Evolutionary conservation across 2,113 vertebrate species (phyloP).

Genomic region (Rhinichthys klamathensis): DNA sequence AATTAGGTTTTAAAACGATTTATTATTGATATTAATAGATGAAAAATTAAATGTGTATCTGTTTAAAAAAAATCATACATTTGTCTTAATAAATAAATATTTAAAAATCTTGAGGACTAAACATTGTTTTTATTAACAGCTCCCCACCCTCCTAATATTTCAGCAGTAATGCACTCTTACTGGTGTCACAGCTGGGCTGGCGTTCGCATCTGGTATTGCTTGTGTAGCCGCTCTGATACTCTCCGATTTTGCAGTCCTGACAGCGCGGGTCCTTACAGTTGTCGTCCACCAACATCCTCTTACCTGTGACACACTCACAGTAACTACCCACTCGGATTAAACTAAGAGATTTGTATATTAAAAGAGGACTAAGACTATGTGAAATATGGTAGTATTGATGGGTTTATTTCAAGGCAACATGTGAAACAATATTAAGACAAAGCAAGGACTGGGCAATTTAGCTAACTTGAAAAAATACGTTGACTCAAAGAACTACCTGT

Average conservation of each 20-base stretch:
- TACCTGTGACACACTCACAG: constrained; percentile 50
- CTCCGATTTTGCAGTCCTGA: not conserved
- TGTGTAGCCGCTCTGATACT: constrained; percentile 67
- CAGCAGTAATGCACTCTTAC: constrained; percentile 62
- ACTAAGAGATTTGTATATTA: not conserved
- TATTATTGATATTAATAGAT: not conserved
- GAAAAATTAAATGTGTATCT: not conserved
- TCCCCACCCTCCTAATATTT: not conserved
- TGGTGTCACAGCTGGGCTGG: constrained; percentile 71
- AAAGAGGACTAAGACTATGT: not conserved
- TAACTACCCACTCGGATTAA: not conserved
- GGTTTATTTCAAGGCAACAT: not conserved
- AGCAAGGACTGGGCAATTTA: not conserved
- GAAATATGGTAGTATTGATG: not conserved
- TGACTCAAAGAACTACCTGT: no score
- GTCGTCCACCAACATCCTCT: not conserved
- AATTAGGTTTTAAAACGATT: no score
- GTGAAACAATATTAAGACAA: not conserved
- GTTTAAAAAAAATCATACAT: not conserved
- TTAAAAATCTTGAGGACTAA: no score
- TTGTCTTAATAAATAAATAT: not conserved
- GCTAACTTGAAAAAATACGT: no score
- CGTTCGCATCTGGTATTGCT: fast-evolving
- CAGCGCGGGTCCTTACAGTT: constrained; percentile 61
- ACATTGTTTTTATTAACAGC: no score